Base-by-base conservation (phyloP, 2,888 invertebrate species). In the Watsonalla binaria region DNA sequence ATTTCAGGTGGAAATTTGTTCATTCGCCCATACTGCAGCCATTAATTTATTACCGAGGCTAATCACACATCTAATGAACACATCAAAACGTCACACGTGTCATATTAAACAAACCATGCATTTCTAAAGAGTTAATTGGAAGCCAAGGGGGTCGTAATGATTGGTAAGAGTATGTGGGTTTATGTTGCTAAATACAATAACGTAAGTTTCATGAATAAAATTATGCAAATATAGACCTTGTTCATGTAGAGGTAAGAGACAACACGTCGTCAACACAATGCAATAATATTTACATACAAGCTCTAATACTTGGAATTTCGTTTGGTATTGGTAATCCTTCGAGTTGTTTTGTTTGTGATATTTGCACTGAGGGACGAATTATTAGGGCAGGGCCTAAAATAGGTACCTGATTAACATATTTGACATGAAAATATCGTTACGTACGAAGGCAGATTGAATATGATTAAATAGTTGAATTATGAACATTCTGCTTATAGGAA, bases 121-220 rank as follows among this genome's bases (percentile, higher is more conserved):
- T 71, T 69, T 66, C 57, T 63, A 69, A 74, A 71, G 66, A 74
- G 69, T 72, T 72, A 65, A 71, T 66, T 66, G 70, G 66, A 68
- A 67, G 9, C 55, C 60, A 63, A 56, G 56, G 64, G 57, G 61
- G 56, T 59, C 55, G 54, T 61, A 59, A 59, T 55, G 56, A 60
- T 58, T 48, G 60, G 34, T 51, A 45, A 51, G 33, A 24, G n/a
- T 58, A 58, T 60, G 78, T 75, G 61, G 78, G 80, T 70, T 80
- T 74, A 62, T 62, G 67, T 74, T 77, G 72, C 76, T 74, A 76
- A 76, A 79, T 68, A 67, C 62, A 72, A 58, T 61, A 58, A 63
- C 61, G 60, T 58, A 55, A 60, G 65, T 64, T 63, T 63, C 65
- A 66, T 60, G 65, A 70, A 56, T 57, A 61, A 62, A 52, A 56